Evolutionary conservation across 2,113 vertebrate species (phyloP).

Genomic region (Dendropsophus ebraccatus): DNA sequence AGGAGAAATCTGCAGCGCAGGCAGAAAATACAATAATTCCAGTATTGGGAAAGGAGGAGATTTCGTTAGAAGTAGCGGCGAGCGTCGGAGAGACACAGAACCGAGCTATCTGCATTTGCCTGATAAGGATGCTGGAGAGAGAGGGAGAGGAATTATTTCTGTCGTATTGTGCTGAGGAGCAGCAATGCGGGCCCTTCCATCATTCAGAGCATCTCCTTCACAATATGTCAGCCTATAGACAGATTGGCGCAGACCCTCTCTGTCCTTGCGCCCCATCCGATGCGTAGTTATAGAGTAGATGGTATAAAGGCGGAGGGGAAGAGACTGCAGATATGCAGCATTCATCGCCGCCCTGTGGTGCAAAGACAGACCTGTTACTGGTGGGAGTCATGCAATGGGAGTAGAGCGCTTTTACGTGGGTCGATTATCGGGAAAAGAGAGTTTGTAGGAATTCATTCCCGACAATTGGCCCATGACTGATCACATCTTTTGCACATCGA

Average conservation of each 20-base stretch:
- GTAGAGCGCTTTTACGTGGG: no score
- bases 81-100: background rate
- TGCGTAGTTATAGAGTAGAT: background rate
- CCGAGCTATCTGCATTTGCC: slow-evolving; percentile 42
- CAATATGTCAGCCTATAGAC: slow-evolving; percentile 24
- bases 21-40: slow-evolving; percentile 45
- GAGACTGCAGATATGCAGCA: slow-evolving; percentile 7
- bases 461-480: no score
- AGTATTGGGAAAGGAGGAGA: slow-evolving; percentile 31
- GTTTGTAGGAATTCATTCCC: no score
- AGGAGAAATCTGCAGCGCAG: slow-evolving; percentile 18
- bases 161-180: slow-evolving; percentile 15
- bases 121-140: slow-evolving; percentile 41
- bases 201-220: slow-evolving; percentile 41
- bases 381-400: no score
- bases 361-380: background rate
- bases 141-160: slow-evolving; percentile 35
- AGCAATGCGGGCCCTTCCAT: slow-evolving; percentile 45
- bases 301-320: background rate
- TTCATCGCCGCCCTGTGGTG: background rate
- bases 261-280: background rate
- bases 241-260: background rate
- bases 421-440: no score
- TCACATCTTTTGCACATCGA: no score
- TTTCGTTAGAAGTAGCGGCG: slow-evolving; percentile 33